Conservation (phyloP, 2,113 vertebrate species). For the Promerops cafer region DNA sequence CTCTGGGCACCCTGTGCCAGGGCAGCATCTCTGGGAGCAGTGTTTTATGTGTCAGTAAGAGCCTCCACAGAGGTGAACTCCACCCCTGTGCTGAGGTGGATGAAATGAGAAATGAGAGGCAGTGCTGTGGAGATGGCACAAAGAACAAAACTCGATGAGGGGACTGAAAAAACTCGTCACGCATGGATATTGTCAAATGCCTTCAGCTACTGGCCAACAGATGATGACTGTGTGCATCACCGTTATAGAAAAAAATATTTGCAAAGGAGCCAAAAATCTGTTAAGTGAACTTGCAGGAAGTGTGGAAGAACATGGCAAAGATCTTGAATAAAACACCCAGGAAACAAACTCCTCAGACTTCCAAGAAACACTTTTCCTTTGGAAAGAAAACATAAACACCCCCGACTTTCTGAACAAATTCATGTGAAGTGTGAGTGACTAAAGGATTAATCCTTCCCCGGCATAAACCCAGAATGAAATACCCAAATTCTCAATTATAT, state of each 20-base stretch:
- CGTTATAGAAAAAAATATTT: background rate
- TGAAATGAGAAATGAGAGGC: background rate
- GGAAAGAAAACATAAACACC: background rate
- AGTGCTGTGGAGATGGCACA: background rate
- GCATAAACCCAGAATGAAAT: background rate
- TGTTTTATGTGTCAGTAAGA: background rate
- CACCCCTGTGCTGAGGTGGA: background rate
- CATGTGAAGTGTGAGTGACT: background rate
- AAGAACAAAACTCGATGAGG: background rate
- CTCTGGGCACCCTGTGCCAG: background rate
- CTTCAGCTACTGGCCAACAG: background rate
- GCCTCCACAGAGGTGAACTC: background rate
- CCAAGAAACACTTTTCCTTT: background rate
- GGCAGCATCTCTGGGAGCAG: accelerated
- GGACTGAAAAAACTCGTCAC: background rate
- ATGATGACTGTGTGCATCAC: background rate
- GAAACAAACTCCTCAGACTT: conserved; percentile 16
- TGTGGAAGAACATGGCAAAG: background rate
- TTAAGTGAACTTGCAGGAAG: background rate
- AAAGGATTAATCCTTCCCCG: conserved; percentile 3
- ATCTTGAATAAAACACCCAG: background rate
- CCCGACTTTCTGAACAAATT: background rate
- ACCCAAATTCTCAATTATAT: background rate
- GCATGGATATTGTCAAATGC: background rate
- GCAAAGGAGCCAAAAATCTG: background rate